Evolutionary conservation across 2,797 vertebrate species (phyloP).

Genomic region (Hapalemur alaotrensis): DNA sequence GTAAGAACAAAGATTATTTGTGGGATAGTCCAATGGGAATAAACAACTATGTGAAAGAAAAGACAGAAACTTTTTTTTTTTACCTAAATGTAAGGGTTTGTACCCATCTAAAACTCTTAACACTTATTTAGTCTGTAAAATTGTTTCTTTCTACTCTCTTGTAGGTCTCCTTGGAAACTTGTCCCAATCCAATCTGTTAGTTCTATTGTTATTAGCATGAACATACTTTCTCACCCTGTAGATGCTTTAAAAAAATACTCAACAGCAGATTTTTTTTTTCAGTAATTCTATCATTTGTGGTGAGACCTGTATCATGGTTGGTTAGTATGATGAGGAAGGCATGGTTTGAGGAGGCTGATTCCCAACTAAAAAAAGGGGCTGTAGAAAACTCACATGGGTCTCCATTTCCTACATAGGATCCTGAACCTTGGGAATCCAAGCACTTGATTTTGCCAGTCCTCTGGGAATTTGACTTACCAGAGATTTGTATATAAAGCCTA

Average conservation of each 20-base stretch:
- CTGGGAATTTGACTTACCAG: background rate
- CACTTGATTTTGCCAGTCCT: background rate
- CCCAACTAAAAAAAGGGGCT: background rate
- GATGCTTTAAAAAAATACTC: background rate
- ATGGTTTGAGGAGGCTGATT: background rate
- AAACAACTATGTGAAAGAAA: slow-evolving; percentile 3
- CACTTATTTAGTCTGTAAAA: background rate
- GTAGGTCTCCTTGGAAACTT: background rate
- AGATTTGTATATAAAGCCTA: background rate
- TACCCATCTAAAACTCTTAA: background rate
- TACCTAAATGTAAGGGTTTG: background rate
- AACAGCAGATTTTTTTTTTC: background rate
- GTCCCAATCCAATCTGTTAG: background rate
- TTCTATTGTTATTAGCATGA: background rate
- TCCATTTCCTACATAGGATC: background rate
- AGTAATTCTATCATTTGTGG: background rate
- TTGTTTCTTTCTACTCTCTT: background rate
- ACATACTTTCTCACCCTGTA: background rate
- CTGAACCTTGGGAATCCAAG: background rate
- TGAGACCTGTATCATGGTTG: background rate
- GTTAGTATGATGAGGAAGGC: background rate
- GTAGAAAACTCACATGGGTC: background rate
- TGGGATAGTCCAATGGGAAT: background rate
- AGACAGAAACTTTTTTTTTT: background rate
- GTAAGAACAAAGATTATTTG: background rate